Conservation (phyloP, 2,113 vertebrate genomes). For the Psittacus erithacus region DNA sequence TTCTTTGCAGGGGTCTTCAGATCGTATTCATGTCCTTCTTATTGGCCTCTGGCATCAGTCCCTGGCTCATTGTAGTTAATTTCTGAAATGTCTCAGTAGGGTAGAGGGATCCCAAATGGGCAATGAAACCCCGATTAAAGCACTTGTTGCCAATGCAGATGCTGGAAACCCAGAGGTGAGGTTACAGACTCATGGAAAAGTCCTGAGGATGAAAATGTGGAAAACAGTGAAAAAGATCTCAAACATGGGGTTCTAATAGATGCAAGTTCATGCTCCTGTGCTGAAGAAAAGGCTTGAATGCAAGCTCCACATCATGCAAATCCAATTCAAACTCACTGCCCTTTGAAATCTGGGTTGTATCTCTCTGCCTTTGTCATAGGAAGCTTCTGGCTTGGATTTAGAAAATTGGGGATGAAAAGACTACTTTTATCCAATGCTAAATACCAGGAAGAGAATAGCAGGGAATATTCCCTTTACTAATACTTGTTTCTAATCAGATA, state of each 20-base stretch:
- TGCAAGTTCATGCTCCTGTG: background rate
- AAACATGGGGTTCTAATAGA: background rate
- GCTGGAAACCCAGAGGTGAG: background rate
- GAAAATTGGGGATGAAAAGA: background rate
- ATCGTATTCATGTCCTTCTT: background rate
- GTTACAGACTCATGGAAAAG: fast-evolving
- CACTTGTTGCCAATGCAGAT: background rate
- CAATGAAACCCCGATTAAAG: background rate
- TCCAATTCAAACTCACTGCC: background rate
- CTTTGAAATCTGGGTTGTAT: background rate
- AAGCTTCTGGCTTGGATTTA: background rate
- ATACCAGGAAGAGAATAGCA: background rate
- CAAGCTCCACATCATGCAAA: background rate
- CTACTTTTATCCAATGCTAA: background rate
- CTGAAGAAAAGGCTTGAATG: background rate
- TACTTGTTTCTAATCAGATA: constrained; percentile 56
- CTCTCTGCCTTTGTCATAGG: background rate
- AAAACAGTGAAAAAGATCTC: background rate
- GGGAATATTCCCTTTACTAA: constrained; percentile 38
- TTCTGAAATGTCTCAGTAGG: background rate
- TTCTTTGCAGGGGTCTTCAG: background rate
- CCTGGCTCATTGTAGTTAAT: background rate
- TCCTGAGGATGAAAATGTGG: background rate
- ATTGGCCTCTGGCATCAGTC: background rate
- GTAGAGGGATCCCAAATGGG: background rate